Base-by-base conservation (phyloP, 1,140 invertebrate species). In the Coenobita brevimanus region DNA sequence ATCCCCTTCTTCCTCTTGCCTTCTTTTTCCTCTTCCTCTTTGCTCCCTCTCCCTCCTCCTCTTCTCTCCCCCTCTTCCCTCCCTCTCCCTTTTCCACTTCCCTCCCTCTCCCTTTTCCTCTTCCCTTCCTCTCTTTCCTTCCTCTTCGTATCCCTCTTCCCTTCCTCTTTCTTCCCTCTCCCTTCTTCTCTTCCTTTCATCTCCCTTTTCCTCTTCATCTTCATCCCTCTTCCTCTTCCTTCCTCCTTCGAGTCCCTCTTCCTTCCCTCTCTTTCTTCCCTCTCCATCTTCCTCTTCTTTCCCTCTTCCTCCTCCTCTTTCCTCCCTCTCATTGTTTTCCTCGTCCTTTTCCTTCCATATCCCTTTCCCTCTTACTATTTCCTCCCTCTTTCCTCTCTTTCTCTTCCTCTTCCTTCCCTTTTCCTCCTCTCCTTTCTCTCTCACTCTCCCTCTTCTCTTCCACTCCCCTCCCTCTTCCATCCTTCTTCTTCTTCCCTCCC, bases 341-440 rank as follows among this genome's bases (percentile, higher is more conserved):
- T n/a, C n/a, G n/a, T n/a, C n/a, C n/a, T n/a, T n/a, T n/a, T n/a
- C n/a, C n/a, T n/a, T n/a, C n/a, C n/a, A n/a, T n/a, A n/a, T n/a
- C 64, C 3, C 21, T 6, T 36, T 13, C 64, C 2, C 21, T 6
- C 21, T 27, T 3, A 8, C 2, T 6, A 27, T 13, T 69, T 3
- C 38, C 38, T 6, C n/a, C 54, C 10, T 57, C 54, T 33, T 67
- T 33, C 62, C 36, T 41, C 69, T 73, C 69, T n/a, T 38, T 41
- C 69, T 73, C 69, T 41, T 38, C 36, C 69, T 73, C 69, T 41
- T 38, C 69, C n/a, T n/a, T n/a, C n/a, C 69, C 21, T 41, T 13
- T 73, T 8, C 6, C n/a, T 33, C 30, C 64, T 24, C 69, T 38
- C 13, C 69, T 3, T 30, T 38, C 13, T 17, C 69, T 30, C 69